These are phyloP conservation scores for Zaprionus camerounensis DNA, from an alignment of 1,140 invertebrate genomes.

Conservation along the genomic window DNA sequence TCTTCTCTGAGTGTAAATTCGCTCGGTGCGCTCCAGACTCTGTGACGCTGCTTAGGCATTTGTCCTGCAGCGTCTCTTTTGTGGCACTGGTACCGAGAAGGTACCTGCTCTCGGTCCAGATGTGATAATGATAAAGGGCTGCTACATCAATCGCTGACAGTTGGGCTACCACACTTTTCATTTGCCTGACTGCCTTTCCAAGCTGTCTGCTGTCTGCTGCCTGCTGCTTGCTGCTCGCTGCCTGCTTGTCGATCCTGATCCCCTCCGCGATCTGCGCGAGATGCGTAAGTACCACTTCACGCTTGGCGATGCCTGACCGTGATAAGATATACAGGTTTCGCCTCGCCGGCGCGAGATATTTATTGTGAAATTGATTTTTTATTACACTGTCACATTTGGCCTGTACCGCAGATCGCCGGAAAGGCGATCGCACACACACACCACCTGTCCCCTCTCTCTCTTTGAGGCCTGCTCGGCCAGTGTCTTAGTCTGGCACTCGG, in stretches of 20 bases:
- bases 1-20: constrained; percentile 3
- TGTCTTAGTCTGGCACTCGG: constrained; percentile 21
- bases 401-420: constrained; percentile 29
- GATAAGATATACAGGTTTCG: constrained; percentile 79
- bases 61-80: constrained; percentile 51
- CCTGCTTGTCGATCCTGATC: constrained; percentile 16
- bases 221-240: constrained; percentile 14
- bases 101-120: constrained; percentile 76
- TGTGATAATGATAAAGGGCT: constrained; percentile 84
- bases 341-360: constrained; percentile 59
- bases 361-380: constrained; percentile 84
- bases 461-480: background rate
- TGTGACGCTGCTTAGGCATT: constrained; percentile 79
- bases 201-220: constrained; percentile 31
- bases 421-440: constrained; percentile 72
- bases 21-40: constrained; percentile 56
- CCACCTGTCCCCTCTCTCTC: constrained; percentile 8
- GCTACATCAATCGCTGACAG: constrained; percentile 84
- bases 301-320: constrained; percentile 67
- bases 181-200: constrained; percentile 41
- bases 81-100: constrained; percentile 1
- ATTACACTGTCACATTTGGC: constrained; percentile 80
- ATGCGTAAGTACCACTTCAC: constrained; percentile 77
- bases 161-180: constrained; percentile 83
- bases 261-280: constrained; percentile 21